Base-by-base conservation (phyloP, 1,140 invertebrate species). In the Branchinecta lynchi region DNA sequence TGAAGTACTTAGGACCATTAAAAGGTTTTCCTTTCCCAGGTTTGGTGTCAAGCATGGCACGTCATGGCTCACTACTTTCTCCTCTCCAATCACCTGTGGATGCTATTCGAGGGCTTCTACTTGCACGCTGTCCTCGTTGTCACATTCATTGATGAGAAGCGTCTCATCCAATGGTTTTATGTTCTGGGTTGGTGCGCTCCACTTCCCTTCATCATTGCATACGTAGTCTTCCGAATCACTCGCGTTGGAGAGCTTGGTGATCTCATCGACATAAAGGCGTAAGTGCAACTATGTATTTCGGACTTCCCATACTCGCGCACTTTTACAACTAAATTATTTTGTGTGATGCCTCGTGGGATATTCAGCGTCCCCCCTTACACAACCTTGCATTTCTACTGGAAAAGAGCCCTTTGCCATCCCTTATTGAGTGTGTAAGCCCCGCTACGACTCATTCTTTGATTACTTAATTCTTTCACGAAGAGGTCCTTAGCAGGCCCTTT, bases 31-130 rank as follows among this genome's bases (percentile, higher is more conserved):
- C 43, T 68, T 17, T 8, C 21, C 21, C 68, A 46, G 17, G 15
- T 65, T 67, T 44, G 46, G 45, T 70, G 15, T 8, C 21, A 70
- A 43, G 44, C 65, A 70, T 10, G 15, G 66, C 90, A 96, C 80
- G 84, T 93, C 6, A 75, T 90, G 12, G 84, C 93, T 10, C 89
- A 94, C 75, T 96, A 93, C 78, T 92, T 92, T 73, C 82, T 96
- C 66, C 81, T 95, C 44, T 90, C 89, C 70, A 96, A 92, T 81
- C 96, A 96, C 79, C 88, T 91, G 70, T 98, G 94, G 93, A 93
- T 92, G 89, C 82, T 94, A 70, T 92, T 90, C 77, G 91, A 94
- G 79, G 93, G 93, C 0, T 84, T 96, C 66, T 96, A 96, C 78
- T 82, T 97, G 60, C 93, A 96, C 77, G 95, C 93, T 0, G 82